Conservation (phyloP, 2,113 vertebrate genomes). For the Lethenteron reissneri region DNA sequence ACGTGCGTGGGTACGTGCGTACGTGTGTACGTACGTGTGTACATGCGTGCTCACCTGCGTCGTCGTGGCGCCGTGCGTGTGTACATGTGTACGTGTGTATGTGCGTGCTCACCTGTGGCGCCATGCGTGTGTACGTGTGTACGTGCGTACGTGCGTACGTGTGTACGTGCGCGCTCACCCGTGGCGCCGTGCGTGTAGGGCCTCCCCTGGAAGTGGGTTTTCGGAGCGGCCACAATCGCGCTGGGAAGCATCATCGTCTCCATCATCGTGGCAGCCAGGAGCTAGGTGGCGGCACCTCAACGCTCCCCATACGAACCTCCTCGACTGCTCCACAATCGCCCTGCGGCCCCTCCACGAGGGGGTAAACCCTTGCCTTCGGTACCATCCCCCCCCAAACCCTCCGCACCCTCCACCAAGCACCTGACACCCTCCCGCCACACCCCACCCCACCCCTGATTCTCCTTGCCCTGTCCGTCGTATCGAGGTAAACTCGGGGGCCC, state of each 20-base stretch:
- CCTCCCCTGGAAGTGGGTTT: conserved; percentile 82
- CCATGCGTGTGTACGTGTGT: not conserved
- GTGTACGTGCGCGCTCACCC: conserved; percentile 10
- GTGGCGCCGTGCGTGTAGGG: conserved; percentile 16
- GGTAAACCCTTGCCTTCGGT: not conserved
- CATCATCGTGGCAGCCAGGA: conserved; percentile 79
- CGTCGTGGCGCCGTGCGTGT: too few relatives aligned
- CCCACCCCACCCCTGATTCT: not conserved
- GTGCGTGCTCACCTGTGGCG: conserved; percentile 10
- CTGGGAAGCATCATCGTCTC: conserved; percentile 78
- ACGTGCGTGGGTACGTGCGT: too few relatives aligned
- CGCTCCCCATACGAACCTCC: not conserved
- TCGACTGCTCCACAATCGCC: not conserved
- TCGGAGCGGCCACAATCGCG: conserved; percentile 70
- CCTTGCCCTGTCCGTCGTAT: too few relatives aligned
- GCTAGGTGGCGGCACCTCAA: conserved; percentile 23
- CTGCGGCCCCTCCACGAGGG: not conserved
- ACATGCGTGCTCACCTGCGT: too few relatives aligned
- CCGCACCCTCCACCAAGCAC: not conserved
- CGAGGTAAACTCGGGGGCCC: not conserved
- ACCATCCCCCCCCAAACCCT: not conserved
- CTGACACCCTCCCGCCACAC: too few relatives aligned
- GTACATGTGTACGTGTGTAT: too few relatives aligned
- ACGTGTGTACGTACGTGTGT: too few relatives aligned
- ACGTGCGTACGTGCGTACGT: not conserved